phyloP scores from a whole-genome alignment of 2,888 invertebrate genomes.

The Hymenopus coronatus region DNA sequence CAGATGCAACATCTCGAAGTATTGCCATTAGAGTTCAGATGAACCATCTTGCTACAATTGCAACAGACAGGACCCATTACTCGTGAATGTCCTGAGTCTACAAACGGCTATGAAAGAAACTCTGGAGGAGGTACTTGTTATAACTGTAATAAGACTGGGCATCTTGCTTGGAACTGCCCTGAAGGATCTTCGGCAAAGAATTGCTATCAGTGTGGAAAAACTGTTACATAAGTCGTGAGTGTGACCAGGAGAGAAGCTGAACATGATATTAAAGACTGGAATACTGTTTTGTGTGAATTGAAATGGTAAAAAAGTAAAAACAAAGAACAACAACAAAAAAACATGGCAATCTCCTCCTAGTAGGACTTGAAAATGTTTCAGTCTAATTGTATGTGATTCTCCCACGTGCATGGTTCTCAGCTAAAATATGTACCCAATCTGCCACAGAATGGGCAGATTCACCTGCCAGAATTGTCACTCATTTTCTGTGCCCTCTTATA shows the following conservation, averaged over 20 bases:
- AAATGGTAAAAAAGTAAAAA: neutral
- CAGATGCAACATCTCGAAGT: constrained; percentile 86
- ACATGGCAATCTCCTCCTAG: too few species aligned
- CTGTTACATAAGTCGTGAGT: constrained; percentile 90
- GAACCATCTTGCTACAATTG: constrained; percentile 90
- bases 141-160: constrained; percentile 68
- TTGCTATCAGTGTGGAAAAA: constrained; percentile 91
- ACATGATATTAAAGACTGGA: constrained; percentile 11
- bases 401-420: too few species aligned
- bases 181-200: constrained; percentile 61
- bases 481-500: too few species aligned
- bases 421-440: too few species aligned
- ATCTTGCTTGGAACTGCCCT: constrained; percentile 64
- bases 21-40: constrained; percentile 70
- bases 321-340: too few species aligned
- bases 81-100: constrained; percentile 48
- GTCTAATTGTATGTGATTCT: too few species aligned
- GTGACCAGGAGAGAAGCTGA: constrained; percentile 62
- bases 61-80: constrained; percentile 89
- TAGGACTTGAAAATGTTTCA: too few species aligned
- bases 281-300: constrained; percentile 11
- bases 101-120: constrained; percentile 22
- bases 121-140: constrained; percentile 52
- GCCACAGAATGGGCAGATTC: too few species aligned
- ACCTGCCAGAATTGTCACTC: too few species aligned